phyloP scores from a whole-genome alignment of 1,140 invertebrate genomes.

The Drosophila mayri region DNA sequence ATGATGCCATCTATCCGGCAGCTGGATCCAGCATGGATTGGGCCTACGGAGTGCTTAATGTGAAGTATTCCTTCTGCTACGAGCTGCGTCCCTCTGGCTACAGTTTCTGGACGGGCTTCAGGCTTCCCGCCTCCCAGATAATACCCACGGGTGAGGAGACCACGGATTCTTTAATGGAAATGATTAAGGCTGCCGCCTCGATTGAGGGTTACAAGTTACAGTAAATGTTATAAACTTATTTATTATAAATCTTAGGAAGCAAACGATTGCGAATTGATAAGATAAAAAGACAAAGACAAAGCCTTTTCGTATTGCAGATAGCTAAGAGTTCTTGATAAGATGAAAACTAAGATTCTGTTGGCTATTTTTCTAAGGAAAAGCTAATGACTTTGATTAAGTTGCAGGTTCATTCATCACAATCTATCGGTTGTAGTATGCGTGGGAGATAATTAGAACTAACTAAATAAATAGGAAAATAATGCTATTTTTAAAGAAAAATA shows the following conservation, averaged over 20 bases:
- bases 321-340: conserved; percentile 3
- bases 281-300: conserved; percentile 6
- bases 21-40: conserved; percentile 90
- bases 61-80: conserved; percentile 89
- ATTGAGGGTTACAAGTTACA: conserved; percentile 38
- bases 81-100: conserved; percentile 88
- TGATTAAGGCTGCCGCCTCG: conserved; percentile 73
- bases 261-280: background rate
- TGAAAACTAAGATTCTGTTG: conserved; percentile 1
- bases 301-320: background rate
- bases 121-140: conserved; percentile 89
- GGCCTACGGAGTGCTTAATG: conserved; percentile 87
- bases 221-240: conserved; percentile 9
- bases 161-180: conserved; percentile 84
- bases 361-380: background rate
- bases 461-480: background rate
- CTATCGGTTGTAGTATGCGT: background rate
- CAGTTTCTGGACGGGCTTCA: conserved; percentile 87
- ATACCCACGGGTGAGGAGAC: conserved; percentile 86
- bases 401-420: background rate
- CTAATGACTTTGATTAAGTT: background rate
- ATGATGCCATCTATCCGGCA: conserved; percentile 83
- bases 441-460: background rate
- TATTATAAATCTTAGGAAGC: conserved; percentile 2
- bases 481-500: too few relatives aligned